Evolutionary conservation across 2,888 invertebrate genomes (phyloP), one percentile per base, ranked within the genome.

Genomic region (Neoascia interrupta): DNA sequence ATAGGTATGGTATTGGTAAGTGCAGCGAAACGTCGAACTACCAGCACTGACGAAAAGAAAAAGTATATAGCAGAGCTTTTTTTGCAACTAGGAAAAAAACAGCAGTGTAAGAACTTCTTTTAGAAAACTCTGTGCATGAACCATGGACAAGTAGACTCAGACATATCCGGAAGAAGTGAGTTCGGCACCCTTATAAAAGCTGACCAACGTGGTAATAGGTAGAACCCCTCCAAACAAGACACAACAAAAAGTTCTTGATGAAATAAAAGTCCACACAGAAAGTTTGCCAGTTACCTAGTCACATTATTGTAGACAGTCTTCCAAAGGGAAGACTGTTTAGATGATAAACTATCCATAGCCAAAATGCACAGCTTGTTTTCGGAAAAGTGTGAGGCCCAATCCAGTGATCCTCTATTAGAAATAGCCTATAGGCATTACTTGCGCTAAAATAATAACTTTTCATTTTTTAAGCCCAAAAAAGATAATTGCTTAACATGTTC

Each of bases 291-390:
- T 51, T 51, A 51, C 51, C 51, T 34, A 36, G 34, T 51, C 36
- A 51, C 51, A 36, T 10, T 21, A 51, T 36, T 51, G 51, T 51
- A 51, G 51, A 23, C 19, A 51, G 36, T 36, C 34, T 34, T 51
- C 19, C 1, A 51, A 36, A 36, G 21, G 51, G 10, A 51, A 36
- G 21, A n/a, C n/a, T 36, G 21, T 51, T 51, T 51, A 21, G 11
- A 51, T 51, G 21, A 51, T 21, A 49, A 49, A 11, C 11, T 49
- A 34, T 49, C 31, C 11, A 34, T 49, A 19, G 18, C 34, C 19
- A 49, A 49, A 49, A 49, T 49, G 34, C 28, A 47, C 47, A 49
- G 47, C 47, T 49, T 49, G 28, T 49, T 49, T 49, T 49, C 31
- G 16, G 31, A n/a, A 49, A 49, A 51, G n/a, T 19, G 49, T 51